A percentile compares a stretch with the other conserved stretches of the same genome.
These are phyloP conservation scores for Alethe castanea DNA, from an alignment of 2,113 vertebrate species.

Conservation along the genomic window DNA sequence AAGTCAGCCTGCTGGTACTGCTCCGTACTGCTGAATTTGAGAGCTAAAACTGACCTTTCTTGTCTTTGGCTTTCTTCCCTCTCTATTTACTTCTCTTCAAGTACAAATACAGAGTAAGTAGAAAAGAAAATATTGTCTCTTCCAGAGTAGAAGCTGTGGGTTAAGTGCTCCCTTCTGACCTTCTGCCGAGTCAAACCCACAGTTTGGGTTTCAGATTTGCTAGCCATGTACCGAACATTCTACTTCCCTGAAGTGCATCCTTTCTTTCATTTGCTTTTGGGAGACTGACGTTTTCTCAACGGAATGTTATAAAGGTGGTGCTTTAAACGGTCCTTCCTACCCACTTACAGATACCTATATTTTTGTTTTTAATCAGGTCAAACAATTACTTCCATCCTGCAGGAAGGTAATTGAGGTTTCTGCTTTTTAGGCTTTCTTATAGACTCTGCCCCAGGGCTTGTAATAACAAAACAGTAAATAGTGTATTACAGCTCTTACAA, in stretches of 20 bases:
- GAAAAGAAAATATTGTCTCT: not conserved
- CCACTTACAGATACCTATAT: not conserved
- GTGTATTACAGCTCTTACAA: not conserved
- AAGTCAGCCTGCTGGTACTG: not conserved
- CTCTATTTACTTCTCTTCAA: not conserved
- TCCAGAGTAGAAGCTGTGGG: not conserved
- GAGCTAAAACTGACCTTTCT: not conserved
- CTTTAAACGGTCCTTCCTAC: not conserved
- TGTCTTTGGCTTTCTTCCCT: not conserved
- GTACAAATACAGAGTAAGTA: not conserved
- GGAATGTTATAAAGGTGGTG: not conserved
- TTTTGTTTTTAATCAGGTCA: conserved; percentile 8
- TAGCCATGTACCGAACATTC: not conserved
- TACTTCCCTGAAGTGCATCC: not conserved
- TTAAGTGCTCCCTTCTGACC: not conserved
- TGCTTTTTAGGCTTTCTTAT: not conserved
- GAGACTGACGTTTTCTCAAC: not conserved
- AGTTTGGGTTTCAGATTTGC: not conserved
- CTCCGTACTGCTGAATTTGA: not conserved
- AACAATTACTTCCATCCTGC: not conserved
- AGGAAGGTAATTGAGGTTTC: not conserved
- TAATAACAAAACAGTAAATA: not conserved
- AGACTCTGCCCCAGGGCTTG: not conserved
- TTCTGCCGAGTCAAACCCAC: not conserved
- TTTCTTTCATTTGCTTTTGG: not conserved